Conservation (phyloP, 2,888 invertebrate genomes). For the Amphipoea lucens region DNA sequence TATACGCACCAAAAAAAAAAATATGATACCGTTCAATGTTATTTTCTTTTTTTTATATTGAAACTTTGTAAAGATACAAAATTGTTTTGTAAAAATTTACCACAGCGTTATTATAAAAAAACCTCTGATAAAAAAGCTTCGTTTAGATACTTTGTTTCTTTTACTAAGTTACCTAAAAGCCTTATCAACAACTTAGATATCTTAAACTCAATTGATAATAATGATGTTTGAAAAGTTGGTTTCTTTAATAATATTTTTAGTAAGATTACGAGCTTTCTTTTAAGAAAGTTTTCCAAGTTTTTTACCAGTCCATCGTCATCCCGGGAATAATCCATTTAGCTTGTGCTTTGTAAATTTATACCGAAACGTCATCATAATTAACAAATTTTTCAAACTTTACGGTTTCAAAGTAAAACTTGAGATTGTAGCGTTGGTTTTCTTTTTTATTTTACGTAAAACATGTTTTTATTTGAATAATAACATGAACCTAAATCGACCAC, state of each 20-base stretch:
- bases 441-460: neutral
- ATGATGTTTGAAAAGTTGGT: conserved; percentile 39
- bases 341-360: conserved; percentile 19
- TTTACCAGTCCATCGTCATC: conserved; percentile 3
- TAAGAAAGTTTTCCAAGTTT: conserved; percentile 7
- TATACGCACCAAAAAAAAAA: no score
- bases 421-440: neutral
- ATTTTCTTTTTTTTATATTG: neutral
- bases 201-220: conserved; percentile 34
- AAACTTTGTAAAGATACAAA: neutral
- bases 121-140: neutral
- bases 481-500: neutral
- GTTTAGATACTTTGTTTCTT: conserved; percentile 14
- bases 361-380: conserved; percentile 26
- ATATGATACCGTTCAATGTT: neutral
- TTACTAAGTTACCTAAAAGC: conserved; percentile 34
- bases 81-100: neutral
- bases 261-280: conserved; percentile 35
- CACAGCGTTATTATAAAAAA: neutral
- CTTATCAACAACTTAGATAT: conserved; percentile 34
- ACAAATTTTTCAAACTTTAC: conserved; percentile 2
- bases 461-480: neutral
- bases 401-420: neutral
- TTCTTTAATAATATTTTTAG: conserved; percentile 21
- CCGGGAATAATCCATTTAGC: conserved; percentile 39